Evolutionary conservation across 1,140 invertebrate genomes (phyloP).

Genomic region (Tenebrio molitor): DNA sequence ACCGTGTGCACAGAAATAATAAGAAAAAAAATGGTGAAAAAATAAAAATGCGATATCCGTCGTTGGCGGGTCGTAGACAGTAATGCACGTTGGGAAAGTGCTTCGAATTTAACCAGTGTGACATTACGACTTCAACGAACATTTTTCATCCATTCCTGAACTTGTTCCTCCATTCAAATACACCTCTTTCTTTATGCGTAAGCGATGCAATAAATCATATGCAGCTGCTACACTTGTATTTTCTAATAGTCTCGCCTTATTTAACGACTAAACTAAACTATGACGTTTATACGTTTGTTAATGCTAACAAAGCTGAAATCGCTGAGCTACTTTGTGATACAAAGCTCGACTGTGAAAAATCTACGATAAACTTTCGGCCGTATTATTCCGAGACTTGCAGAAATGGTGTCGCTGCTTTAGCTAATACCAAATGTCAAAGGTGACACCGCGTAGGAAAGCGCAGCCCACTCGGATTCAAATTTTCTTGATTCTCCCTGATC

Average conservation of each 20-base stretch:
- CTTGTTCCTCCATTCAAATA: background rate
- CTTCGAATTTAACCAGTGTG: background rate
- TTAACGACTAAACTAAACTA: background rate
- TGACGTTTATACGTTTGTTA: constrained; percentile 5
- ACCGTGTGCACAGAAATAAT: background rate
- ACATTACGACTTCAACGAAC: background rate
- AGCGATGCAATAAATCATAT: constrained; percentile 20
- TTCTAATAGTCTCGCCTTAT: background rate
- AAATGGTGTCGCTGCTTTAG: too few species aligned
- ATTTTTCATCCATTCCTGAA: background rate
- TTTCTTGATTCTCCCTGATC: too few species aligned
- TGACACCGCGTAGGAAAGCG: too few species aligned
- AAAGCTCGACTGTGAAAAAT: too few species aligned
- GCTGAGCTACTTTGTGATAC: too few species aligned
- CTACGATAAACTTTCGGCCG: too few species aligned
- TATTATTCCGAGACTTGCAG: too few species aligned
- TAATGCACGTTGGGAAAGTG: background rate
- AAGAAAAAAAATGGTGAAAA: background rate
- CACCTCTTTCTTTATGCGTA: background rate
- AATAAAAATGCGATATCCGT: background rate
- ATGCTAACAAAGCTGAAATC: background rate
- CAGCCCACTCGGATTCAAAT: too few species aligned
- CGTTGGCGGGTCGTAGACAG: background rate
- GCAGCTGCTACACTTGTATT: constrained; percentile 12
- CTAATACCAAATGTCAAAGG: too few species aligned